Evolutionary conservation across 2,113 vertebrate genomes (phyloP).

Genomic region (Brachyistius frenatus): DNA sequence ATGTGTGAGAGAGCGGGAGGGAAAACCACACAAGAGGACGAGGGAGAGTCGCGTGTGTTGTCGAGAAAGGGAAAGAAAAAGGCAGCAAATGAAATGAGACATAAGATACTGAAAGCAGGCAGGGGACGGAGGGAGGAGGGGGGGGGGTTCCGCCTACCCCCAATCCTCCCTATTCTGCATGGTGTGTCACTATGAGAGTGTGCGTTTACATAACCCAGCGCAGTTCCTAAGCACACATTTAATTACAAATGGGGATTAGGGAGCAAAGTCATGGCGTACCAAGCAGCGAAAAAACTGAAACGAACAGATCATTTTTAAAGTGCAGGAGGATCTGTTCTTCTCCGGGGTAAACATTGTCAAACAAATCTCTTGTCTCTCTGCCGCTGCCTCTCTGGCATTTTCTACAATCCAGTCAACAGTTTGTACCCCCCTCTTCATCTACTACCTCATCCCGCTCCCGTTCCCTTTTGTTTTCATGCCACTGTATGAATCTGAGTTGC

Average conservation of each 20-base stretch:
- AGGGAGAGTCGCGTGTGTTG: not conserved
- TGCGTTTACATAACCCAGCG: slow-evolving; percentile 72
- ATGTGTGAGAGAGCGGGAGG: slow-evolving; percentile 4
- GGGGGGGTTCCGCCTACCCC: slow-evolving; percentile 15
- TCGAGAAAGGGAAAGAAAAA: not conserved
- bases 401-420: slow-evolving; percentile 41
- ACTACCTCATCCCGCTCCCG: slow-evolving; percentile 17
- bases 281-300: slow-evolving; percentile 59
- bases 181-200: slow-evolving; percentile 51
- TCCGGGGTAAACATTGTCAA: slow-evolving; percentile 62
- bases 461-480: not conserved
- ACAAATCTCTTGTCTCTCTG: slow-evolving; percentile 45
- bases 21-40: slow-evolving; percentile 29
- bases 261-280: slow-evolving; percentile 60
- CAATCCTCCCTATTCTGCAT: slow-evolving; percentile 28
- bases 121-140: slow-evolving; percentile 48
- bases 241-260: slow-evolving; percentile 81
- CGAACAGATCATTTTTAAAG: slow-evolving; percentile 69
- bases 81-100: slow-evolving; percentile 23
- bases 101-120: slow-evolving; percentile 23
- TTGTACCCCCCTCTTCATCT: slow-evolving; percentile 3
- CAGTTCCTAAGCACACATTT: slow-evolving; percentile 74
- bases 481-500: slow-evolving; percentile 12
- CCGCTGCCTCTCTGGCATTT: slow-evolving; percentile 43
- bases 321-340: slow-evolving; percentile 60